Base-by-base conservation (phyloP, 2,113 vertebrate genomes). In the Syngnathus typhle region DNA sequence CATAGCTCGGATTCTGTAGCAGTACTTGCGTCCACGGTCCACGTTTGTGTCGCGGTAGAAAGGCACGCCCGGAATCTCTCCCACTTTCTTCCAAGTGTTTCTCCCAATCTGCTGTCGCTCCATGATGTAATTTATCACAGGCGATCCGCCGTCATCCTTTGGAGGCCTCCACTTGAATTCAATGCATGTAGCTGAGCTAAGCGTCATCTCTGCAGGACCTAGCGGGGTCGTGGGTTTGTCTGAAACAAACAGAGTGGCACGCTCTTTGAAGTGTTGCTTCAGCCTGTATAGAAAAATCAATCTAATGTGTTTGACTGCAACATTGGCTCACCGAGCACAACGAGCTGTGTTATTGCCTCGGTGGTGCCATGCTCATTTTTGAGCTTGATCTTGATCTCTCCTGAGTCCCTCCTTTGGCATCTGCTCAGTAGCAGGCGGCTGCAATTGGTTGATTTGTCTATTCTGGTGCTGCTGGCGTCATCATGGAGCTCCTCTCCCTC, bases 161-260 rank as follows among this genome's bases (percentile, higher is more conserved):
- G 95, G 94, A 41, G 93, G 88, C 47, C 82, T 87, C 95, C 96
- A 98, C 70, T 62, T 80, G n/a, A 98, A 92, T 9, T 89, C 88
- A 77, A 95, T 87, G 27, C 89, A 76, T 0, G 61, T 47, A 37
- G 85, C 71, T 0, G 92, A 93, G 69, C 78, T 87, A 46, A 93
- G 90, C 0, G 88, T 78, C 1, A 93, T 78, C 80, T 93, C 92
- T 74, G 92, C 76, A 52, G 95, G 95, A 15, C 94, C 93, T 71
- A 87, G 85, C 6, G 95, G 94, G 12, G 91, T 38, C 38, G 89
- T 89, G 36, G 95, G 93, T 81, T 94, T 96, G 74, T 94, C 91
- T 93, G 78, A 66, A 80, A 82, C 0, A 23, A 41, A 69, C 52
- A 70, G 65, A 54, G 19, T 38, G 64, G 12, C 36, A 54, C 2